These are phyloP conservation scores for Ammodytes dubius DNA, from an alignment of 2,113 vertebrate species.

Conservation along the genomic window DNA sequence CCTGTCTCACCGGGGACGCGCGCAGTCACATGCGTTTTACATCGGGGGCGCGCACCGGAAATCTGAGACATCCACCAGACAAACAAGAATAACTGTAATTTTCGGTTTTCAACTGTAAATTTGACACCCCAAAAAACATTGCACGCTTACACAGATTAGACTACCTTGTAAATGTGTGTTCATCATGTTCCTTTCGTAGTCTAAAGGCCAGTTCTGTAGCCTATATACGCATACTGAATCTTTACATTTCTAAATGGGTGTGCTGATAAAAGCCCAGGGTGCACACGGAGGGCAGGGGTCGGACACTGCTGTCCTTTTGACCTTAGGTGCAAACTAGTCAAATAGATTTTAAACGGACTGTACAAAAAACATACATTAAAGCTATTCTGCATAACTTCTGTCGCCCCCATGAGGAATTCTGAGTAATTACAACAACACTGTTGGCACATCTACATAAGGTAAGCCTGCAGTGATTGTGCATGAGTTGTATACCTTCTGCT, in stretches of 20 bases:
- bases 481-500: too few relatives aligned
- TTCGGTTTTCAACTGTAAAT: neutral
- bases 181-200: neutral
- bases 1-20: conserved; percentile 58
- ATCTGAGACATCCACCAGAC: neutral
- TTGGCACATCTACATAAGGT: too few relatives aligned
- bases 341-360: neutral
- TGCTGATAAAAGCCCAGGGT: neutral
- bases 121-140: neutral
- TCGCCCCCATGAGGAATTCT: too few relatives aligned
- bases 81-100: neutral
- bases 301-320: neutral
- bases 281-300: neutral
- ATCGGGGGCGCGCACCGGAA: conserved; percentile 57
- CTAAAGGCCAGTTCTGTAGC: neutral
- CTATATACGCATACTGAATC: neutral
- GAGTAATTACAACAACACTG: too few relatives aligned
- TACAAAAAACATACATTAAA: too few relatives aligned
- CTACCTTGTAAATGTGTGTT: neutral
- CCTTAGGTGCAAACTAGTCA: neutral
- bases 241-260: neutral
- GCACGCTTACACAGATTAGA: neutral
- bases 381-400: too few relatives aligned
- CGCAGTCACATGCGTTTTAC: conserved; percentile 77
- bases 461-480: too few relatives aligned